Base-by-base conservation (phyloP, 2,113 vertebrate genomes). In the Triplophysa dalaica region DNA sequence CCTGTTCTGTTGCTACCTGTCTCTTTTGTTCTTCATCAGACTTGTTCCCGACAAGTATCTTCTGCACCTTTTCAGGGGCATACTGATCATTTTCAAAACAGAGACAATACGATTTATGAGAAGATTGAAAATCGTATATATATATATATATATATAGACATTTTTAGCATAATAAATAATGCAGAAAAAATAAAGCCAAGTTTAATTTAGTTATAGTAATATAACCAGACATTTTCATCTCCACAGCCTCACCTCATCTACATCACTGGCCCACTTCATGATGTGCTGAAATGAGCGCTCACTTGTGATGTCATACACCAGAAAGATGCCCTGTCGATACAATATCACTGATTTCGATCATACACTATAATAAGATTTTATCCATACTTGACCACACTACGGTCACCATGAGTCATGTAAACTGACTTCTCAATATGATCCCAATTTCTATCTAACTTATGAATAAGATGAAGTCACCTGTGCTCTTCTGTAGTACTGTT, bases 241-340 rank as follows among this genome's bases (percentile, higher is more conserved):
- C 54, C 7, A 21, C 54, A 48, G 19, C 41, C 93, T 89, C 91
- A 98, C 97, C 95, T 99, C 97, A 4, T 98, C 97, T 87, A 98
- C 96, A 11, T 98, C 97, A 21, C 97, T 98, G 89, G 96, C 97
- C 97, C 97, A 99, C 88, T 99, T 99, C 92, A 98, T 96, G 68
- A 98, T 98, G 93, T 99, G 97, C 86, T 98, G 96, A 88, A 98
- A 99, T 63, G 97, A 98, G 24, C 96, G 94, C 85, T 99, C 97
- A 0, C 97, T 99, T 65, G 96, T 93, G 87, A 99, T 98, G 87
- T 99, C 97, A 7, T 99, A 99, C 69, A 99, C 95, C 91, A 98
- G 90, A 92, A 98, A 98, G 88, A 99, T 99, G 64, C 97, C 97
- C 97, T 98, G 86, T 81, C 66, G 45, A 75, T 8, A 48, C 14